Base-by-base conservation (phyloP, 2,797 vertebrate genomes). In the Siniperca obscura region DNA sequence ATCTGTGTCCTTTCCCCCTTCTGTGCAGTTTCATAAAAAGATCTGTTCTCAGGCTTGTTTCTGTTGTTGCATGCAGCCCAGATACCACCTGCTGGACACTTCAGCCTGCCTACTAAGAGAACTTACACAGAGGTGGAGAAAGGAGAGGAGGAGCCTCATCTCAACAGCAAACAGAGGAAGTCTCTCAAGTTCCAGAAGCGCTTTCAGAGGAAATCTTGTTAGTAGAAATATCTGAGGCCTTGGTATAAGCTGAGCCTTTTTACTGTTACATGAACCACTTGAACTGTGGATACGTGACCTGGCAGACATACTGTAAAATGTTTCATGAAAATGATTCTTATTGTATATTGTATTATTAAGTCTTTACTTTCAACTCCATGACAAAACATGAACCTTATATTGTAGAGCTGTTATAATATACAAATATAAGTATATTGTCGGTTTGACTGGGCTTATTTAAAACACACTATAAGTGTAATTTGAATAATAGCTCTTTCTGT, bases 81-180 rank as follows among this genome's bases (percentile, higher is more conserved):
- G 91, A 96, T 97, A 57, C 93, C 95, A 2, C 95, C 97, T 30
- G 95, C 96, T 36, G 95, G 95, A 4, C 96, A 95, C 0, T 95
- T 95, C 1, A 96, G 92, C 36, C 90, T 95, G 0, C 95, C 97
- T 0, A 91, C 95, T 76, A 99, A 99, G 88, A 94, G 98, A 55
- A 94, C 97, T 0, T 96, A 96, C 83, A 91, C 96, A 59, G 97
- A 98, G 80, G 70, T 92, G 68, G 96, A 97, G 42, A 94, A 95
- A 55, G 97, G 94, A 0, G 96, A 94, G 4, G 97, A 97, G 0
- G 97, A 97, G 77, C 93, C 95, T 42, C 96, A 95, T 1, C 95
- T 97, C 76, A 97, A 97, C 94, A 97, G 96, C 87, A 98, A 98
- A 93, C 97, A 97, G 90, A 98, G 96, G 94, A 97, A 98, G 92